phyloP scores from a whole-genome alignment of 2,797 vertebrate genomes.

The Picus viridis region DNA sequence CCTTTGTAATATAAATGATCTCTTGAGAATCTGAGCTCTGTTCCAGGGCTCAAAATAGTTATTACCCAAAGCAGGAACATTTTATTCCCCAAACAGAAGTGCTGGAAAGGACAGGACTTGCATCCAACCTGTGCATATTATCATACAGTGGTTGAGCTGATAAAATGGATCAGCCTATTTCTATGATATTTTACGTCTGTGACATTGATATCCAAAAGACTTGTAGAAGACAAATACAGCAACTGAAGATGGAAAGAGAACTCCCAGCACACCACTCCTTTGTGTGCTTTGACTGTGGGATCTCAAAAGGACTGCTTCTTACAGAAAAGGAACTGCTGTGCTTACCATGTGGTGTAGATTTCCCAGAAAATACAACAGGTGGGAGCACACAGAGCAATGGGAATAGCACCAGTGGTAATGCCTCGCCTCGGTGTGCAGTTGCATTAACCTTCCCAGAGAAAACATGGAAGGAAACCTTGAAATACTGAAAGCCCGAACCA shows the following conservation, averaged over 20 bases:
- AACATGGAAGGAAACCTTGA: neutral
- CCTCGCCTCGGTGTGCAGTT: neutral
- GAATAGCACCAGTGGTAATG: neutral
- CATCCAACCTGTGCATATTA: neutral
- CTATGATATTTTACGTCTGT: slow-evolving; percentile 9
- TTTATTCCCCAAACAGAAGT: slow-evolving; percentile 60
- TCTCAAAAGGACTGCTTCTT: slow-evolving; percentile 12
- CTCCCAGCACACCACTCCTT: neutral
- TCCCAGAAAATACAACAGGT: slow-evolving; percentile 30
- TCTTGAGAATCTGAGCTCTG: slow-evolving; percentile 61
- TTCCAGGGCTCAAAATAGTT: slow-evolving; percentile 69
- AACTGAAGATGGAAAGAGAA: slow-evolving; percentile 30
- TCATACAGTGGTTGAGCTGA: neutral
- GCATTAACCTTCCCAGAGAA: neutral
- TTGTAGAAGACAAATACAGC: slow-evolving; percentile 11
- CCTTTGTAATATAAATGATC: slow-evolving; percentile 67
- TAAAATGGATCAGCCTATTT: neutral
- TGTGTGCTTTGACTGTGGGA: neutral
- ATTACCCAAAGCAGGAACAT: slow-evolving; percentile 62
- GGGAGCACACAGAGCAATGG: neutral
- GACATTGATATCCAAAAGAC: neutral
- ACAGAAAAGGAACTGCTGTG: neutral
- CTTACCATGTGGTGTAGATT: neutral
- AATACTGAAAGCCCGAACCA: neutral
- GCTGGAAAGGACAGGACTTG: slow-evolving; percentile 33